Conservation (phyloP, 2,888 invertebrate genomes). For the Oscheius sp. region DNA sequence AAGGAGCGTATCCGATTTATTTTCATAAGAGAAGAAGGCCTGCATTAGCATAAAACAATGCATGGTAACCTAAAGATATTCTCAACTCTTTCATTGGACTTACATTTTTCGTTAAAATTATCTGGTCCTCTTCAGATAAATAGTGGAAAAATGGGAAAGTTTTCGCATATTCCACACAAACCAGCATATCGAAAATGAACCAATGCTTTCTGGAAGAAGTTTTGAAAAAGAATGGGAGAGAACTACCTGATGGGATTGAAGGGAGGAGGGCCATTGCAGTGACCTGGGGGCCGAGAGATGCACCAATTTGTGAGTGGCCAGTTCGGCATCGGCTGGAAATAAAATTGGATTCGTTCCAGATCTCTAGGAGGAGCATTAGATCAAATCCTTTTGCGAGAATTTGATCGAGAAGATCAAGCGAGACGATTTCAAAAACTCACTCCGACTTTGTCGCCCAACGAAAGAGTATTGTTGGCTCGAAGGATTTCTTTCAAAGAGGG, state of each 20-base stretch:
- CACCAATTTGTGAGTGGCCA: slow-evolving; percentile 18
- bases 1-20: slow-evolving; percentile 37
- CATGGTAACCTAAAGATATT: too few species aligned
- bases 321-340: slow-evolving; percentile 26
- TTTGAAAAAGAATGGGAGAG: neutral
- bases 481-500: slow-evolving; percentile 17
- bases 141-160: slow-evolving; percentile 52
- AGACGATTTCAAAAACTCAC: slow-evolving; percentile 20
- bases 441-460: slow-evolving; percentile 33
- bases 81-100: too few species aligned
- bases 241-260: neutral
- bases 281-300: neutral
- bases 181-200: slow-evolving; percentile 48
- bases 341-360: neutral
- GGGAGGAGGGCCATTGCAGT: neutral
- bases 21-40: slow-evolving; percentile 44
- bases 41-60: slow-evolving; percentile 37
- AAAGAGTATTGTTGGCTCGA: slow-evolving; percentile 12
- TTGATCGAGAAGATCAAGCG: too few species aligned
- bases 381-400: too few species aligned
- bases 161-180: slow-evolving; percentile 51
- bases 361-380: too few species aligned
- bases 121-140: slow-evolving; percentile 34
- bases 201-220: slow-evolving; percentile 36
- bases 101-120: slow-evolving; percentile 10